These are phyloP conservation scores for Oreochromis spilurus DNA, from an alignment of 2,113 vertebrate species.

Conservation along the genomic window DNA sequence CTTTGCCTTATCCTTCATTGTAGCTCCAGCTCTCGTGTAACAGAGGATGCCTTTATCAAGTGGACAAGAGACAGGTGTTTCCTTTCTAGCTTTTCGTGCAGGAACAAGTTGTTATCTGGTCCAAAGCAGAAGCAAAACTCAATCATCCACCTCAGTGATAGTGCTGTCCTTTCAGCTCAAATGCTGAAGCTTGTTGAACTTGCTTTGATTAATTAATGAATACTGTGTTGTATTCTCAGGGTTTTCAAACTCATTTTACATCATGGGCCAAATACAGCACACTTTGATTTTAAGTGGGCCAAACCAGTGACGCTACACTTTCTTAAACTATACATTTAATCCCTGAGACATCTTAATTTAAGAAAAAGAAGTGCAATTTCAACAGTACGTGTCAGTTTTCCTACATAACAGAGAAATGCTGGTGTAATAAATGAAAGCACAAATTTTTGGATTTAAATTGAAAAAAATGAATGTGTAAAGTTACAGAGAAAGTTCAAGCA, in stretches of 20 bases:
- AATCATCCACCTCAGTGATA: background rate
- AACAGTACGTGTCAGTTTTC: rapidly evolving
- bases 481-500: background rate
- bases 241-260: background rate
- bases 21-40: background rate
- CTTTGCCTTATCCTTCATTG: background rate
- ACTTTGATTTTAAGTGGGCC: background rate
- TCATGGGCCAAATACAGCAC: background rate
- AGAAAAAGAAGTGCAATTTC: background rate
- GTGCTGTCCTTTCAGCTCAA: background rate
- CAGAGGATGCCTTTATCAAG: background rate
- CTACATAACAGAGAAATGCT: background rate
- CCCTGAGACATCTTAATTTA: background rate
- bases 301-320: rapidly evolving
- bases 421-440: background rate
- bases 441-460: background rate
- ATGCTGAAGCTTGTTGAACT: background rate
- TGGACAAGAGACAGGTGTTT: background rate
- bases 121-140: background rate
- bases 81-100: background rate
- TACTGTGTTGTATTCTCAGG: background rate
- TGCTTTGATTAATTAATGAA: background rate
- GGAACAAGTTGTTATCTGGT: background rate
- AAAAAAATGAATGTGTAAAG: background rate
- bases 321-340: background rate